Base-by-base conservation (phyloP, 2,888 invertebrate genomes). In the Folsomia candida region DNA sequence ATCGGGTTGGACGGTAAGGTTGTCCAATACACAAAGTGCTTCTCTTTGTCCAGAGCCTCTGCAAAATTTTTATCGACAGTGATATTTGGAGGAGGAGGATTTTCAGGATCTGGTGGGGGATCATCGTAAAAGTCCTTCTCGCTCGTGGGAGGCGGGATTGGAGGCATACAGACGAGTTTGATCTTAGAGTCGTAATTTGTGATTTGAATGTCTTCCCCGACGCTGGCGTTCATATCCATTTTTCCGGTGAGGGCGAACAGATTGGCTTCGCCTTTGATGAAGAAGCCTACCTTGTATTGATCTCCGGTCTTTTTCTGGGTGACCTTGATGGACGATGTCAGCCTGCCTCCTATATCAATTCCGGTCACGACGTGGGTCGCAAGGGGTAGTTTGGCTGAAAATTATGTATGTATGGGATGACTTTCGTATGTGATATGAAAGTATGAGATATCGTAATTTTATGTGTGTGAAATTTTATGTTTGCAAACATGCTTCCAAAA, bases 311-410 rank as follows among this genome's bases (percentile, higher is more conserved):
- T 64, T n/a, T 47, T 64, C 9, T 18, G 14, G 2, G 51, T 47
- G 26, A 20, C 51, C 26, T 47, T 22, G 2, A 20, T 22, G 3
- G n/a, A 24, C 3, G n/a, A 14, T 9, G 51, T 4, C 14, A 64
- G 22, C 24, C 24, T 2, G 2, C 27, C 29, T 2, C 64, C 64
- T 4, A 27, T n/a, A 20, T 11, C 29, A 22, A 64, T 27, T 64
- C 24, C 64, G 2, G 51, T 47, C 14, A 64, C 64, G 51, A 64
- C n/a, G 51, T 64, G 64, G 29, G 64, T 64, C n/a, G n/a, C n/a
- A n/a, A n/a, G n/a, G n/a, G n/a, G n/a, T n/a, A n/a, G n/a, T n/a
- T n/a, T n/a, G n/a, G n/a, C n/a, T n/a, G n/a, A n/a, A n/a, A n/a
- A n/a, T n/a, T n/a, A n/a, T n/a, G n/a, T n/a, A n/a, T n/a, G n/a